A percentile compares a stretch with the other conserved stretches of the same genome.
Conservation (phyloP, 2,113 vertebrate species). For the Petroica traversi region DNA sequence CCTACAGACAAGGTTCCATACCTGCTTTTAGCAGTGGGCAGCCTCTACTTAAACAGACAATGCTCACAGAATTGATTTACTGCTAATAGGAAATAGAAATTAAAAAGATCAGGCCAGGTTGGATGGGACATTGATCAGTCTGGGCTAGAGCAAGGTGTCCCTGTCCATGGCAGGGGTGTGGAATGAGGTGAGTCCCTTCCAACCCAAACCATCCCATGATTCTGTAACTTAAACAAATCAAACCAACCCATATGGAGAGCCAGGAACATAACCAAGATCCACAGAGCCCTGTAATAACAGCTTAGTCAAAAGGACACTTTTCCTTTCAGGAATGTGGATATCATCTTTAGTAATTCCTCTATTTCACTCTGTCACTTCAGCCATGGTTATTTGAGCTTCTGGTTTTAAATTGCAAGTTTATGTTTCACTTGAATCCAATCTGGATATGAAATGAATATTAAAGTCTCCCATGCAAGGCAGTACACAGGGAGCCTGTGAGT, state of each 20-base stretch:
- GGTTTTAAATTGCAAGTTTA: not conserved
- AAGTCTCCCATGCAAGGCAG: not conserved
- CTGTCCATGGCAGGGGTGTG: not conserved
- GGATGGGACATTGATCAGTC: not conserved
- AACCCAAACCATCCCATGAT: not conserved
- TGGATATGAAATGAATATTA: not conserved
- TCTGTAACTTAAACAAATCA: not conserved
- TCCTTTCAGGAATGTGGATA: not conserved
- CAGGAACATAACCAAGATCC: not conserved
- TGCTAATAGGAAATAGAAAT: not conserved
- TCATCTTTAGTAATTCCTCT: not conserved
- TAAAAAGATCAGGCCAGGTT: not conserved
- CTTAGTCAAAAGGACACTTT: not conserved
- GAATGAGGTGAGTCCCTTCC: not conserved
- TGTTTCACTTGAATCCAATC: not conserved
- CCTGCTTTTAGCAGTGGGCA: not conserved
- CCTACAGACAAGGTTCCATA: not conserved
- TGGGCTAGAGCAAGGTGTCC: not conserved
- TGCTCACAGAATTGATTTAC: not conserved
- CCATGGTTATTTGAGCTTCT: not conserved
- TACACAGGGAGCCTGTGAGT: not conserved
- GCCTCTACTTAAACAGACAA: not conserved
- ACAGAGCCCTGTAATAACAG: not conserved
- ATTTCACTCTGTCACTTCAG: not conserved
- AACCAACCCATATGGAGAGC: not conserved